Evolutionary conservation across 64 coral and sea anemone species (phyloP), one percentile per base, ranked within the genome.

Genomic region (Pachyseris speciosa): DNA sequence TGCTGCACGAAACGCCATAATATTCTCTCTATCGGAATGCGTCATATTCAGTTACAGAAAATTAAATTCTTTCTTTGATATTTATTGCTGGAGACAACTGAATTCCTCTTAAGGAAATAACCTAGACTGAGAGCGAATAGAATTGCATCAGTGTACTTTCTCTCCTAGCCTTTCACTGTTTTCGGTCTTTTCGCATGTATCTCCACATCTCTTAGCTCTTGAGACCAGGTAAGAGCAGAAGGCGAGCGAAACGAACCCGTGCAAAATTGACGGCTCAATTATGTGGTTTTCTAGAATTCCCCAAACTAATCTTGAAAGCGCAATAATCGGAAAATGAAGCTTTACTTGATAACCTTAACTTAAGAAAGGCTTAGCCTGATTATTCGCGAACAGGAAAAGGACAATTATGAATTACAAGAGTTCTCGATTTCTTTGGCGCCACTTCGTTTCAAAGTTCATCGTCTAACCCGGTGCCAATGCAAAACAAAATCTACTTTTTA

Each of bases 351-450:
- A 78, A 48, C 51, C 77, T 80, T 39, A 25, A 60, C 77, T 80
- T 39, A 25, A 60, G 37, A 37, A 24, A 19, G 11, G 8, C 77
- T 80, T 60, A 37, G 9, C 33, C 53, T 25, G 53, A 20, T 39
- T 38, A n/a, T n/a, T n/a, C n/a, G 6, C 7, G 37, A 9, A 44
- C 52, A 80, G 77, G 53, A 80, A 40, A 26, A 15, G 19, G 9
- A n/a, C 53, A 80, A 61, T 60, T 80, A 22, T 9, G 33, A 39
- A 37, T 60, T 60, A 24, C 3, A 60, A 49, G 53, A 24, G 5
- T 39, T 80, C 48, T 79, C 50, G 3, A 39, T 36, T 61, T 80
- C 30, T 80, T 39, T 61, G 77, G 77, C 77, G 77, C 77, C 77
- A 22, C 48, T 8, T 1, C 28, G 2, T 28, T 19, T 78, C 28